phyloP scores from a whole-genome alignment of 2,113 vertebrate genomes.

The Craseonycteris thonglongyai region DNA sequence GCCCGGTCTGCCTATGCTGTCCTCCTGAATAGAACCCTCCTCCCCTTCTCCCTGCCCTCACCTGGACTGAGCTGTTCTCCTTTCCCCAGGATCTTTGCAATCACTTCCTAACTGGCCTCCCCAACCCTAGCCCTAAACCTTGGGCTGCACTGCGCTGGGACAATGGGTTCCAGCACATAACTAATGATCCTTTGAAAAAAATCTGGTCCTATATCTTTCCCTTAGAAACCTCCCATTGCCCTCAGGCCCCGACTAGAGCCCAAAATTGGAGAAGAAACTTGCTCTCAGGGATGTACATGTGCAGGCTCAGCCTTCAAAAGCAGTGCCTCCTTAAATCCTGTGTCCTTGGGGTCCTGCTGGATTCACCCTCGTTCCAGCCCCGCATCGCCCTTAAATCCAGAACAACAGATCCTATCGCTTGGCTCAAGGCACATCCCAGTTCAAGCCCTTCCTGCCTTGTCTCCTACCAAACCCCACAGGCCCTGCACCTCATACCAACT shows the following conservation, averaged over 20 bases:
- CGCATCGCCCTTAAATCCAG: not conserved
- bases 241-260: not conserved
- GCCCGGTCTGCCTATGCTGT: not conserved
- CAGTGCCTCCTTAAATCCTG: not conserved
- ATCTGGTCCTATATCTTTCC: not conserved
- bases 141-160: not conserved
- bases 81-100: not conserved
- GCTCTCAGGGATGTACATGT: not conserved
- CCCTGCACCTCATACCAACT: not conserved
- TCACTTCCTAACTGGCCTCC: not conserved
- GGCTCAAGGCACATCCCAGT: not conserved
- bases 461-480: not conserved
- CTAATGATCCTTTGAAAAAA: not conserved
- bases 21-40: too few species aligned
- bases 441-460: not conserved
- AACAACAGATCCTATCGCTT: not conserved
- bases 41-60: not conserved
- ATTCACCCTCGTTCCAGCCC: too few species aligned
- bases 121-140: not conserved
- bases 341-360: not conserved
- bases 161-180: not conserved
- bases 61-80: not conserved
- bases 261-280: not conserved
- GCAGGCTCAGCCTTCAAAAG: not conserved
- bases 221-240: not conserved